Base-by-base conservation (phyloP, 2,113 vertebrate genomes). In the Nothoprocta perdicaria region DNA sequence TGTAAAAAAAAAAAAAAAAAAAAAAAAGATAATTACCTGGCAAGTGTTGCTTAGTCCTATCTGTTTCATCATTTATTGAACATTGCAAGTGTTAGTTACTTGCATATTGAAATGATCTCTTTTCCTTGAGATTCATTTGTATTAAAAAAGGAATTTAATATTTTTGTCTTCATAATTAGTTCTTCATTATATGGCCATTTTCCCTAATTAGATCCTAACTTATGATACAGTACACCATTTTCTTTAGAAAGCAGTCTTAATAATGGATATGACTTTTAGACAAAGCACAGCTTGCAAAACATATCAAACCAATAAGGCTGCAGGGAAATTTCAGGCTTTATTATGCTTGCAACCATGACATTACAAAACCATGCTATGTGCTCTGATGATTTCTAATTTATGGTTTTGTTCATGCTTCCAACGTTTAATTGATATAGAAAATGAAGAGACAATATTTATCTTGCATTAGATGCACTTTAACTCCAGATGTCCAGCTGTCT, bases 321-420 rank as follows among this genome's bases (percentile, higher is more conserved):
- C 33, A 62, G 82, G 68, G 84, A 96, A 93, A 96, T 96, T 80
- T 96, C 85, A 94, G 69, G 18, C 33, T 94, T 96, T 94, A 45
- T 77, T 93, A 57, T 91, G 88, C 29, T 84, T 91, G 62, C 24
- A 92, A 61, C 17, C 9, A 58, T 77, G 74, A 69, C 58, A 86
- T 91, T 95, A 86, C 50, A 90, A 94, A 93, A 67, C 5, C 9
- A 85, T 62, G 31, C 17, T 55, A 89, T 7, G 2, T 86, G 19
- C 14, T 93, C 29, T 74, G 31, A 26, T 91, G 57, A 67, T 84
- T 93, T 88, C 41, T 89, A 80, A 86, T 89, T 82, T 93, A 67
- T 88, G 46, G 7, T 86, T 93, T 86, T 73, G 41, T 58, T 93
- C 35, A 88, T 31, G 33, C 18, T 88, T 84, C 40, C 66, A 84